A percentile compares a stretch with the other conserved stretches of the same genome.
phyloP scores from a whole-genome alignment of 2,113 vertebrate species.

The Tympanuchus pallidicinctus region DNA sequence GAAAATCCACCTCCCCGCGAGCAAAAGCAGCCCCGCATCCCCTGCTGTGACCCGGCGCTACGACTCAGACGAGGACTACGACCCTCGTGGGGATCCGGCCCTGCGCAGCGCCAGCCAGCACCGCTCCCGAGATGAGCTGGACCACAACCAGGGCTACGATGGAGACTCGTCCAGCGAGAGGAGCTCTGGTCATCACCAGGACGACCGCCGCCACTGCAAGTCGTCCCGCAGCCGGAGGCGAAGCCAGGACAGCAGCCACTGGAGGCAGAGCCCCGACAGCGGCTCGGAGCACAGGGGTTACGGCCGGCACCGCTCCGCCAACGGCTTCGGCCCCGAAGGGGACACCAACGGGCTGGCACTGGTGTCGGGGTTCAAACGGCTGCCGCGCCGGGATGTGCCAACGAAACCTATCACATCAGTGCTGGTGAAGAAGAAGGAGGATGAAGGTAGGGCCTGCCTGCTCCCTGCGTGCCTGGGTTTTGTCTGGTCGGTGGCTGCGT shows the following conservation, averaged over 20 bases:
- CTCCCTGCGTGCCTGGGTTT: background rate
- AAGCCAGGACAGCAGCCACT: slow-evolving; percentile 50
- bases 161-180: slow-evolving; percentile 83
- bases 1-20: slow-evolving; percentile 83
- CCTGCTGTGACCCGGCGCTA: slow-evolving; percentile 29
- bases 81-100: background rate
- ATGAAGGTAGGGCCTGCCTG: slow-evolving; percentile 81
- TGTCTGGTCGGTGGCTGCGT: background rate
- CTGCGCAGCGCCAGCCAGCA: background rate
- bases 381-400: slow-evolving; percentile 74
- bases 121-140: slow-evolving; percentile 22
- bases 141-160: slow-evolving; percentile 80
- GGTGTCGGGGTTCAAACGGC: slow-evolving; percentile 89
- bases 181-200: slow-evolving; percentile 67
- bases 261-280: slow-evolving; percentile 12
- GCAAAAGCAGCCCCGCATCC: slow-evolving; percentile 62
- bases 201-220: background rate
- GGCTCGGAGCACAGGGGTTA: background rate
- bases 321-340: background rate
- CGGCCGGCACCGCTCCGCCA: background rate
- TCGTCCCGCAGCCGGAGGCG: slow-evolving; percentile 15
- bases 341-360: slow-evolving; percentile 76
- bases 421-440: slow-evolving; percentile 83
- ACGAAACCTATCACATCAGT: slow-evolving; percentile 85
- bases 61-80: slow-evolving; percentile 1